These are phyloP conservation scores for Aphelocoma californica DNA, from an alignment of 2,797 vertebrate species.

Conservation along the genomic window DNA sequence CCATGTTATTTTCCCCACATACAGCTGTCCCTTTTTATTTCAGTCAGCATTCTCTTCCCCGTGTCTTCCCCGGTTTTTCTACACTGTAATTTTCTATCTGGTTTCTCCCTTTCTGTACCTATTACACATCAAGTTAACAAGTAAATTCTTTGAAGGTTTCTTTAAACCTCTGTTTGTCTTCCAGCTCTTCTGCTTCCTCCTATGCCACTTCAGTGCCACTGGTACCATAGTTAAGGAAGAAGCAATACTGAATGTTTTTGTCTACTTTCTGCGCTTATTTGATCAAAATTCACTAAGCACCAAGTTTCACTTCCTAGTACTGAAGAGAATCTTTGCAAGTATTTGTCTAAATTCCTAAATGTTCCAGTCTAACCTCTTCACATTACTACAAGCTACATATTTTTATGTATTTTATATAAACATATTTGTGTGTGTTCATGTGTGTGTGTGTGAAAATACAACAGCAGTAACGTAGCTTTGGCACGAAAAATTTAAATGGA, in stretches of 20 bases:
- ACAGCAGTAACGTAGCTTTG: neutral
- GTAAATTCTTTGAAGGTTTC: neutral
- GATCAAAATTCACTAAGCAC: neutral
- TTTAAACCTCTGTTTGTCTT: neutral
- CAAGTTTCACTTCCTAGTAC: neutral
- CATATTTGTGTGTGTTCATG: rapidly evolving
- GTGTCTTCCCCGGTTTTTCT: neutral
- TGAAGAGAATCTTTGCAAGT: neutral
- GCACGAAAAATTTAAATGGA: neutral
- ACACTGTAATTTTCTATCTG: neutral
- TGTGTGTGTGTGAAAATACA: neutral
- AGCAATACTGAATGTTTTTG: neutral
- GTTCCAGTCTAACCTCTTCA: neutral
- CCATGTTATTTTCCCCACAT: neutral
- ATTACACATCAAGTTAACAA: neutral
- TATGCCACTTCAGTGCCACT: neutral
- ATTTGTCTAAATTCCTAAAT: neutral
- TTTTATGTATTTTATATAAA: neutral
- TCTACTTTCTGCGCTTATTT: neutral
- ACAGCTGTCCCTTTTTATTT: neutral
- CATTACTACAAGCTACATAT: neutral
- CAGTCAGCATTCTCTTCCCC: neutral
- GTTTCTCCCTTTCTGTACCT: neutral
- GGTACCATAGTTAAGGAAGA: neutral
- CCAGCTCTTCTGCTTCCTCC: neutral